These are phyloP conservation scores for Diacarnus erythraeanus DNA, from an alignment of 37 sponge, comb jelly and placozoan species.

Conservation along the genomic window DNA sequence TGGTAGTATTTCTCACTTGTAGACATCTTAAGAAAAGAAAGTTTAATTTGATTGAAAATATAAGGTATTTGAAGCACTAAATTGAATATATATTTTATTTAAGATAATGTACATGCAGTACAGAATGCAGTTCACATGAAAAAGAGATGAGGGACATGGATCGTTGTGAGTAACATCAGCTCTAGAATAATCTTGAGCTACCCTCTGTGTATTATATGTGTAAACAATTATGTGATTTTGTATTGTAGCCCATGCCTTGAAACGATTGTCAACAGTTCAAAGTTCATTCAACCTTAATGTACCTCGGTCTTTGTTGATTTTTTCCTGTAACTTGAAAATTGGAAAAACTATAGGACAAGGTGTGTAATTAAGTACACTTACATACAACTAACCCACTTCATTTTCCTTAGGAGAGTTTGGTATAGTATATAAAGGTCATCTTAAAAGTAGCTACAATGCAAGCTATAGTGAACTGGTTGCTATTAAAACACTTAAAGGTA, in stretches of 20 bases:
- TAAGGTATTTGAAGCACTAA: too few relatives aligned
- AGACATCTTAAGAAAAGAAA: too few relatives aligned
- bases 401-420: neutral
- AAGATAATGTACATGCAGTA: too few relatives aligned
- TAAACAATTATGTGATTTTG: too few relatives aligned
- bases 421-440: neutral
- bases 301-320: neutral
- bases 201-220: too few relatives aligned
- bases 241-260: too few relatives aligned
- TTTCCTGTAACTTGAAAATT: neutral
- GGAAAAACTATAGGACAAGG: constrained; percentile 9
- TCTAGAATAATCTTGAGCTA: too few relatives aligned
- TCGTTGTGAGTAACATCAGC: neutral
- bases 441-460: neutral
- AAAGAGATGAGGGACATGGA: too few relatives aligned
- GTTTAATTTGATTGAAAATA: too few relatives aligned
- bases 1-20: too few relatives aligned
- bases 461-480: neutral
- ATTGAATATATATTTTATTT: too few relatives aligned
- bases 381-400: neutral
- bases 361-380: neutral
- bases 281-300: neutral
- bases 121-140: too few relatives aligned
- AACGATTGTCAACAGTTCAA: neutral
- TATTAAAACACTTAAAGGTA: neutral